A percentile compares a stretch with the other conserved stretches of the same genome.
Evolutionary conservation across 2,113 vertebrate species (phyloP).

Genomic region (Loxodonta africana): DNA sequence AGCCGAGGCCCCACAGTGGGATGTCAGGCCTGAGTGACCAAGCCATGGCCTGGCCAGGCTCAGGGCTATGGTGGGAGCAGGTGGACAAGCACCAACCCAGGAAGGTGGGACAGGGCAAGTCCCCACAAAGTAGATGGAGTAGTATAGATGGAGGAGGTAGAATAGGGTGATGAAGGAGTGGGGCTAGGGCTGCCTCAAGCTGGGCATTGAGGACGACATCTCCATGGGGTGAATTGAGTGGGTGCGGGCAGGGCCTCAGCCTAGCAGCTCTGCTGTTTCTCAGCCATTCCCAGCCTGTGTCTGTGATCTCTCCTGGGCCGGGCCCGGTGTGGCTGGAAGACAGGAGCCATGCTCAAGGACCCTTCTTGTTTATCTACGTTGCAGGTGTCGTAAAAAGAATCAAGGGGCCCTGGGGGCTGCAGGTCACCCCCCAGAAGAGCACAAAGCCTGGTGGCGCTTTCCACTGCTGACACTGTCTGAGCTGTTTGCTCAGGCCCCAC

Average conservation of each 20-base stretch:
- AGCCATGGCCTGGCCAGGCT: not conserved
- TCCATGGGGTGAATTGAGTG: not conserved
- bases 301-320: not conserved
- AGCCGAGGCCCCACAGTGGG: fast-evolving
- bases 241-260: not conserved
- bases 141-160: fast-evolving
- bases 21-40: not conserved
- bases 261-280: not conserved
- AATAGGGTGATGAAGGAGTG: not conserved
- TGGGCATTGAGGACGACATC: not conserved
- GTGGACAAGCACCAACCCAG: not conserved
- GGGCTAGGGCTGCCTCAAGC: not conserved
- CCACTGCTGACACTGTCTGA: not conserved
- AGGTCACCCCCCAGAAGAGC: not conserved
- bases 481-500: conserved; percentile 18
- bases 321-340: not conserved
- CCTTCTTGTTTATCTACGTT: not conserved
- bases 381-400: not conserved
- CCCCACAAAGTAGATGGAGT: not conserved
- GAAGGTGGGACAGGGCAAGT: not conserved
- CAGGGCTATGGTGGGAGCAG: not conserved
- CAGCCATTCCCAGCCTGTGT: not conserved
- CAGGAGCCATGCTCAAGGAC: not conserved
- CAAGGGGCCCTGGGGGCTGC: not conserved
- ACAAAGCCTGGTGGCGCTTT: not conserved